Evolutionary conservation across 2,888 invertebrate genomes (phyloP), one percentile per base, ranked within the genome.

Genomic region (Flexamia atlantica): DNA sequence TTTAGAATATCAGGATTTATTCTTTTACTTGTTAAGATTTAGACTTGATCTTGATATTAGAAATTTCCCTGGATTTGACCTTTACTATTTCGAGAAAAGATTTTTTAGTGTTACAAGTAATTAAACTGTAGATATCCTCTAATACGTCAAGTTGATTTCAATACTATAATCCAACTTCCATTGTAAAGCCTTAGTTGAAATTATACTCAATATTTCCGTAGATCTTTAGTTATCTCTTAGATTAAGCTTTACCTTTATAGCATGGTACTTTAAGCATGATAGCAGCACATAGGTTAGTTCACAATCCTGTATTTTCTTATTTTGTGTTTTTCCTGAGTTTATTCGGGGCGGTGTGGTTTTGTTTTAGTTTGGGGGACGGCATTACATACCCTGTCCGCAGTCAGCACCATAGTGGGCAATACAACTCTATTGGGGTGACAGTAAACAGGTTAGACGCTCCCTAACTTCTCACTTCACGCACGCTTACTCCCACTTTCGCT

Each of bases 391-490:
- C 96, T 89, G 95, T 96, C 90, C 94, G 95, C 89, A 93, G 94
- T 89, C 95, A 95, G 90, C 93, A 92, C 90, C 92, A 93, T 88
- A 91, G 92, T 90, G 93, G 92, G 91, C 92, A 92, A 89, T 97
- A 97, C 94, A 95, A 97, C 92, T 96, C 97, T 88, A 97, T 97
- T 97, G 97, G 96, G 92, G 95, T 93, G 91, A 95, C 94, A 90
- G 94, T 93, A 91, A 94, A 94, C 92, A 96, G 95, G 95, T 95
- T 94, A 95, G 95, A 40, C 28, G 25, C 25, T 40, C 74, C 46
- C 57, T 80, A 53, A 57, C 57, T 57, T 40, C 30, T 14, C n/a
- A 10, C 57, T 28, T 80, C 60, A 80, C 46, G 80, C 60, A 80
- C 57, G 60, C 80, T 60, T 80, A 57, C 80, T 80, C 57, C 28